Percentiles rank a stretch among this genome's conserved stretches.
Evolutionary conservation across 2,113 vertebrate species (phyloP).

Genomic region (Opisthocomus hoazin): DNA sequence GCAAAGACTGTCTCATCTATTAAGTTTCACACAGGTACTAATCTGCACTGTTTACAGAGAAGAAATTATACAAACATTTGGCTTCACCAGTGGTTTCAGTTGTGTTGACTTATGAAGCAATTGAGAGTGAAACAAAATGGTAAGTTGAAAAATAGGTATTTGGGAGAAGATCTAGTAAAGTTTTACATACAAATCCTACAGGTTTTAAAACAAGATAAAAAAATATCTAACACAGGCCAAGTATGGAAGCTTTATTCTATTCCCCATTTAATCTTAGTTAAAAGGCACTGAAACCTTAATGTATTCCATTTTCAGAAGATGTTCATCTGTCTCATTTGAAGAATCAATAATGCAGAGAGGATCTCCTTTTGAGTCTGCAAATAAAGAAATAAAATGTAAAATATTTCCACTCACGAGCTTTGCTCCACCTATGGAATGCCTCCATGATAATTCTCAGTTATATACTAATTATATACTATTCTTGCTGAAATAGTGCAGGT

Average conservation of each 20-base stretch:
- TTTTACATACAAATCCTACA: not conserved
- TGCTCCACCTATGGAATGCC: not conserved
- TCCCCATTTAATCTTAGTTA: not conserved
- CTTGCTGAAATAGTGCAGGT: not conserved
- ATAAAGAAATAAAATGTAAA: not conserved
- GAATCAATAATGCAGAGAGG: conserved; percentile 85
- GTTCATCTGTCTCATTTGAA: conserved; percentile 76
- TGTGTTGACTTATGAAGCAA: not conserved
- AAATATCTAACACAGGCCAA: not conserved
- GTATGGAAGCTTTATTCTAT: not conserved
- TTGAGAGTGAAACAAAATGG: not conserved
- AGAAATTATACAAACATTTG: not conserved
- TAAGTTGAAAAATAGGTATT: not conserved
- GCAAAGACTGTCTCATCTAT: not conserved
- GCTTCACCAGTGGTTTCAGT: not conserved
- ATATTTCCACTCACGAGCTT: not conserved
- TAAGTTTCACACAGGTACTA: not conserved
- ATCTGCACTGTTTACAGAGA: not conserved
- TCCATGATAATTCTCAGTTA: not conserved
- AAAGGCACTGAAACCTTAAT: conserved; percentile 77
- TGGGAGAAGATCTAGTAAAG: not conserved
- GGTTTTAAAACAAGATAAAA: not conserved
- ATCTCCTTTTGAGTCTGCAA: conserved; percentile 76
- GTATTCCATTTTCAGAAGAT: conserved; percentile 91
- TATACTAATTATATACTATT: not conserved